Evolutionary conservation across 2,113 vertebrate species (phyloP).

Genomic region (Leucopsar rothschildi): DNA sequence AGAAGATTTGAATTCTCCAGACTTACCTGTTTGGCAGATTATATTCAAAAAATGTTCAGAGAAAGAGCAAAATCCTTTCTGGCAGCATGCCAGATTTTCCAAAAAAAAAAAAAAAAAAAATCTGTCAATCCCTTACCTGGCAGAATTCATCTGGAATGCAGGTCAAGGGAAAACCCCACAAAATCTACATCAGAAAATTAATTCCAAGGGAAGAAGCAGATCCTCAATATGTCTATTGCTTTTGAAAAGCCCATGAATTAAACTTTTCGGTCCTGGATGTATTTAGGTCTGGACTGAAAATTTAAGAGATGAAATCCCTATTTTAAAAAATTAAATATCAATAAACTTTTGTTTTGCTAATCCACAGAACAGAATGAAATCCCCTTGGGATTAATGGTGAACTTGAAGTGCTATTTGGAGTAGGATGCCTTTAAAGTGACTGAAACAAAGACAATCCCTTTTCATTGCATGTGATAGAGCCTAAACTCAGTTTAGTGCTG

Average conservation of each 20-base stretch:
- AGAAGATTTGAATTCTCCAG: background rate
- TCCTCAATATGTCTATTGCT: background rate
- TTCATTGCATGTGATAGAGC: background rate
- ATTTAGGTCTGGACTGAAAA: background rate
- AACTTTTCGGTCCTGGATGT: background rate
- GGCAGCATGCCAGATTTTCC: background rate
- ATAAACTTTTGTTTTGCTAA: background rate
- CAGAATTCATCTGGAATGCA: background rate
- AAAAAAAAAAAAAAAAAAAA: background rate
- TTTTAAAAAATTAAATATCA: background rate
- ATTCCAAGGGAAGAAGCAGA: background rate
- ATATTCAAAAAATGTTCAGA: background rate
- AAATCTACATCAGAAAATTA: background rate
- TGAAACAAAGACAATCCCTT: background rate
- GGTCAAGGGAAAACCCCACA: background rate
- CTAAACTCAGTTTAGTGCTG: background rate
- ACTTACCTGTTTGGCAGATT: background rate
- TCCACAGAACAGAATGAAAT: background rate
- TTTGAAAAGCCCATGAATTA: background rate
- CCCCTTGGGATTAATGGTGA: background rate
- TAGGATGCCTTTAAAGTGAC: background rate
- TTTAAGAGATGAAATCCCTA: background rate
- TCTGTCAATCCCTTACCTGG: background rate
- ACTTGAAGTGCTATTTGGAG: background rate
- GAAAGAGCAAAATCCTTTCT: background rate